These are phyloP conservation scores for Papilio helenus DNA, from an alignment of 1,140 invertebrate species.

Conservation along the genomic window DNA sequence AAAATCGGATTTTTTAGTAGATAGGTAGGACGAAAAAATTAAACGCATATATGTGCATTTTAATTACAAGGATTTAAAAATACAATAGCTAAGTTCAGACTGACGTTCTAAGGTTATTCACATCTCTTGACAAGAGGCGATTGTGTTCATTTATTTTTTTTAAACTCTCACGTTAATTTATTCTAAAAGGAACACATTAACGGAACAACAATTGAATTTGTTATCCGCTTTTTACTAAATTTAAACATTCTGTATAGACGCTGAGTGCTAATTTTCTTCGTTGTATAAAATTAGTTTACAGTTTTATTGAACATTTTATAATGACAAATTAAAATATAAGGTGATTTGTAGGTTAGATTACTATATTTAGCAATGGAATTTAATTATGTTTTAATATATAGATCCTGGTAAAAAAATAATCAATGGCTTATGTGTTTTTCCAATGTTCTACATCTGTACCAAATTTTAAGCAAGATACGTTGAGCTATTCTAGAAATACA, in stretches of 20 bases:
- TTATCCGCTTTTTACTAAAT: background rate
- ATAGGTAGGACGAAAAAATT: too few relatives aligned
- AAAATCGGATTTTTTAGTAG: background rate
- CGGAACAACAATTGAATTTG: background rate
- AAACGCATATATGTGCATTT: too few relatives aligned
- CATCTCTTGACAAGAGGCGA: background rate
- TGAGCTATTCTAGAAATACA: too few relatives aligned
- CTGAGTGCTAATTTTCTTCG: background rate
- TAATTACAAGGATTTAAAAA: background rate
- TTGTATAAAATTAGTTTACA: background rate
- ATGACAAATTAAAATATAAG: too few relatives aligned
- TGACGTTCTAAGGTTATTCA: conserved; percentile 1
- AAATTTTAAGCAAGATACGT: too few relatives aligned
- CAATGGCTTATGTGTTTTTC: too few relatives aligned
- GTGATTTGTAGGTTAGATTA: too few relatives aligned
- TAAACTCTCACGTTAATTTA: background rate
- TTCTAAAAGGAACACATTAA: background rate
- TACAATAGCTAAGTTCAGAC: background rate
- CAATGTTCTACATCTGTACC: too few relatives aligned
- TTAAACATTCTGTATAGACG: background rate
- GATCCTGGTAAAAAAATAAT: too few relatives aligned
- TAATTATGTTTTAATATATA: too few relatives aligned
- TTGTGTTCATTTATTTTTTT: background rate
- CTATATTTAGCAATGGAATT: too few relatives aligned
- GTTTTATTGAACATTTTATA: too few relatives aligned